Percentiles rank a stretch among this genome's conserved stretches.
Evolutionary conservation across 2,113 vertebrate species (phyloP).

Genomic region (Phasianus colchicus): DNA sequence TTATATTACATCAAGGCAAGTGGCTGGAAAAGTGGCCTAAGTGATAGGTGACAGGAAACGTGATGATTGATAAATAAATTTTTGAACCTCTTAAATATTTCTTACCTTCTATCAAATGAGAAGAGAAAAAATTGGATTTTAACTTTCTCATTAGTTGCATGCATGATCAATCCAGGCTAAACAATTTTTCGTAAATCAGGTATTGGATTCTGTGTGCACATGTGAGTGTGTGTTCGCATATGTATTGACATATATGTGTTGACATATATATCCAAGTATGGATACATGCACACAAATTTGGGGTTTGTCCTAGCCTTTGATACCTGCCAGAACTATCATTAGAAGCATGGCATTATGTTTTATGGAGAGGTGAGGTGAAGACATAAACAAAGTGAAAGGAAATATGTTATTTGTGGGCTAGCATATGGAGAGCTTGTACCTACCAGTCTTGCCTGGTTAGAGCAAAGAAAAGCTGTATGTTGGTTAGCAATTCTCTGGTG

Average conservation of each 20-base stretch:
- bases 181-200: neutral
- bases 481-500: neutral
- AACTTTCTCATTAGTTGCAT: neutral
- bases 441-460: neutral
- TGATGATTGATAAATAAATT: neutral
- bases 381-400: neutral
- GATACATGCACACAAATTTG: no score
- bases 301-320: accelerated
- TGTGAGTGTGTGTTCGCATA: neutral
- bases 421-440: neutral
- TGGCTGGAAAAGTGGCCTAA: neutral
- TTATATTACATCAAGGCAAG: neutral
- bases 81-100: neutral
- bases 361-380: neutral
- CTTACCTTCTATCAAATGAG: neutral
- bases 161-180: neutral
- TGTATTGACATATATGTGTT: neutral
- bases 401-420: neutral
- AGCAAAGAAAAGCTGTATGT: neutral
- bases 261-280: neutral
- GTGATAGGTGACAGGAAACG: neutral
- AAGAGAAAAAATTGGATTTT: neutral
- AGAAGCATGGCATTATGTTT: neutral
- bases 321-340: neutral
- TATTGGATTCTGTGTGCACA: neutral